Evolutionary conservation across 2,888 invertebrate genomes (phyloP), one percentile per base, ranked within the genome.

Genomic region (Morinoia aosen): DNA sequence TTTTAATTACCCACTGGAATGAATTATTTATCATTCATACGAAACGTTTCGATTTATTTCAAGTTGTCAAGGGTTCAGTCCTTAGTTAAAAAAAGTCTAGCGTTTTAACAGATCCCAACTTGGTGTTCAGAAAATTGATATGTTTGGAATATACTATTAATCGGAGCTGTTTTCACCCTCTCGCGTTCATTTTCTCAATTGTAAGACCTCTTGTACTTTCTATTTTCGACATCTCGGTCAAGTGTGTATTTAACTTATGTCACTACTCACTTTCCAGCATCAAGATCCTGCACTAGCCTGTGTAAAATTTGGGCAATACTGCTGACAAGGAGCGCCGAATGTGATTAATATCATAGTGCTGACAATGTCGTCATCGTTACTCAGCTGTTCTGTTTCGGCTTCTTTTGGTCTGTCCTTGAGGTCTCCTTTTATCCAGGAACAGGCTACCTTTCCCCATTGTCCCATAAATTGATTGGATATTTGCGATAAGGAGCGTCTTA

Each of bases 391-490:
- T 90, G 40, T 48, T 40, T 39, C 90, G 90, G 48, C 90, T 40
- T 40, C 90, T 90, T 48, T 90, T 39, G 48, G 16, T 48, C 90
- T 90, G 93, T 93, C 93, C 93, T 93, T 56, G 57, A 93, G 57
- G 33, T 57, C 25, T 93, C 93, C 57, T 57, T 57, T 57, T 93
- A 93, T 93, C 57, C 93, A 11, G 56, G 33, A 56, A 57, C 93
- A 56, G 57, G 56, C 56, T 48, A 25, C 93, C 33, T 57, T 57
- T 93, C 57, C 57, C 93, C 33, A 48, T 57, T 56, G 93, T 56
- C 40, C 57, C 56, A 58, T 93, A 93, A 93, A 93, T 93, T 57
- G 57, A 56, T 57, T 93, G 57, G 93, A 93, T 93, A 48, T 57
- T 57, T 93, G 93, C 57, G 93, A 93, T 93, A 93, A 93, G 57